Evolutionary conservation across 2,113 vertebrate genomes (phyloP), one percentile per base, ranked within the genome.

Genomic region (Hipposideros armiger): DNA sequence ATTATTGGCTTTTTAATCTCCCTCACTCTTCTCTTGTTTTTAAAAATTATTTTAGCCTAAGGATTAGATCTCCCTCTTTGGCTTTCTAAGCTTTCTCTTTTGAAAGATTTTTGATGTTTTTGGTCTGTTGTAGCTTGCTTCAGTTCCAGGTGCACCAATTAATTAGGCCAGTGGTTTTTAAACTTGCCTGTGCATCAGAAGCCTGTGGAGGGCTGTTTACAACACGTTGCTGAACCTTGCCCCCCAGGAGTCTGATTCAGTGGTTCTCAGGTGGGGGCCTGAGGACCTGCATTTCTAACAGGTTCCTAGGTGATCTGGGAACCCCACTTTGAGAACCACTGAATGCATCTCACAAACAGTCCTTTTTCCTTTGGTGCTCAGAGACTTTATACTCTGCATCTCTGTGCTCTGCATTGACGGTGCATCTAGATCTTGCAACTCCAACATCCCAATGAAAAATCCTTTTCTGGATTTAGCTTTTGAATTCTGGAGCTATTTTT

Each of bases 1-100:
- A 64, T 6, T 7, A 60, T 8, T 54, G 47, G 15, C 40, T 28
- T 54, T 78, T 4, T 7, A 62, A 13, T 6, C 7, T 22, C 26
- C 45, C 36, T n/a, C 24, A 5, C 0, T 32, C 76, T 77, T 77
- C 45, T 11, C 78, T 58, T 32, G 36, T 30, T 66, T 81, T 36
- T 20, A 45, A 32, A 76, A 64, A 84, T 45, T 64, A 78, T 77
- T 91, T 94, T 60, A n/a, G 15, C 87, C 5, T 66, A 72, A 81
- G 54, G 30, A 69, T 80, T 50, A 42, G 58, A 80, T 26, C 36
- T 36, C 11, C 10, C 3, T 54, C 50, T 84, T 87, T 93, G 47
- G 40, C 72, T 77, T 89, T 77, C 69, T 86, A 30, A 92, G 52
- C 62, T 40, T 42, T 56, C 2, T 66, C 28, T 40, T 66, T 81